Percentiles rank a stretch among this genome's conserved stretches.
Evolutionary conservation across 2,113 vertebrate genomes (phyloP).

Genomic region (Oxygymnocypris stewartii): DNA sequence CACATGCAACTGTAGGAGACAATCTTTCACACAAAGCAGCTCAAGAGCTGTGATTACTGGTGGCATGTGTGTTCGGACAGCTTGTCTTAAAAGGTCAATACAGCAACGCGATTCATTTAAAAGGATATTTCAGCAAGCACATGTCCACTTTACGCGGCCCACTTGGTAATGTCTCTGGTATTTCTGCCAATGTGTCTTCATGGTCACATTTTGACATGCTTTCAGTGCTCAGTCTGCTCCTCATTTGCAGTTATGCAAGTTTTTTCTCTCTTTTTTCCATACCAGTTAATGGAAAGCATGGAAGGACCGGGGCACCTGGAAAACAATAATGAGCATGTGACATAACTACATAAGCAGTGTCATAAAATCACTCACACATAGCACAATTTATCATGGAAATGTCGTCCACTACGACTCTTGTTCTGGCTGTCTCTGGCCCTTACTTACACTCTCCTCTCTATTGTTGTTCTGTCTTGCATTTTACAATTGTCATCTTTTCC

Average conservation of each 20-base stretch:
- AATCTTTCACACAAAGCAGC: slow-evolving; percentile 35
- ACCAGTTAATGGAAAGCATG: slow-evolving; percentile 9
- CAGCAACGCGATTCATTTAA: background rate
- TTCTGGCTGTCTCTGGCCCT: background rate
- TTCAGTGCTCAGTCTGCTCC: background rate
- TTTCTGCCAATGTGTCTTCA: background rate
- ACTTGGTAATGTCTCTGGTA: background rate
- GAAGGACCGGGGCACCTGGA: slow-evolving; percentile 44
- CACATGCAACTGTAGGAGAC: background rate
- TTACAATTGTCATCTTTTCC: background rate
- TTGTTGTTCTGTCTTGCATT: background rate
- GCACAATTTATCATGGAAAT: slow-evolving; percentile 22
- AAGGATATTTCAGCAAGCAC: background rate
- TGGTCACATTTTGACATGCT: slow-evolving; percentile 33
- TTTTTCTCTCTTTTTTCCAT: background rate
- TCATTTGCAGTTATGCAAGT: slow-evolving; percentile 27
- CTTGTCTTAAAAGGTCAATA: slow-evolving; percentile 12
- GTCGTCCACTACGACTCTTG: background rate
- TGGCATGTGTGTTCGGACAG: background rate
- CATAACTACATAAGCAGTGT: slow-evolving; percentile 50
- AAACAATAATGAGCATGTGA: slow-evolving; percentile 56
- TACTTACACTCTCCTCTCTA: background rate
- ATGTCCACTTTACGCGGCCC: background rate
- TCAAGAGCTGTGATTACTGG: background rate
- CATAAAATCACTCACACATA: slow-evolving; percentile 40